These are phyloP conservation scores for Morpho helenor DNA, from an alignment of 2,888 invertebrate genomes.

Conservation along the genomic window DNA sequence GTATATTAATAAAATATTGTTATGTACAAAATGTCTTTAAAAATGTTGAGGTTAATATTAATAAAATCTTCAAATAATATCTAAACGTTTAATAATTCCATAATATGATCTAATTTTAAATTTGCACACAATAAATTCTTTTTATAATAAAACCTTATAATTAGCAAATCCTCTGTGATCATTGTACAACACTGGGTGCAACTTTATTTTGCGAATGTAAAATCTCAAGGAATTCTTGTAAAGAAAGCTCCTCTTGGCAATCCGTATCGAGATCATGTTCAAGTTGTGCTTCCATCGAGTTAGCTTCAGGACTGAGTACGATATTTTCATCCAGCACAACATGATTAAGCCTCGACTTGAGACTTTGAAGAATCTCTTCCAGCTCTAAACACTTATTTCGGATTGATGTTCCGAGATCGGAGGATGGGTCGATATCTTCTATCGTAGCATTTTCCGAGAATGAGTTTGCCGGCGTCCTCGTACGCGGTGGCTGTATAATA, in stretches of 20 bases:
- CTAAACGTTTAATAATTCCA: conserved; percentile 31
- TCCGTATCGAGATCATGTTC: conserved; percentile 75
- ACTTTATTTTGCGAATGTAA: conserved; percentile 71
- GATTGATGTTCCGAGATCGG: conserved; percentile 71
- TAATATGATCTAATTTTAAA: conserved; percentile 60
- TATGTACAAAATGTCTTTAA: too few species aligned
- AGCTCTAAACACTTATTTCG: conserved; percentile 73
- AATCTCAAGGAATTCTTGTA: conserved; percentile 72
- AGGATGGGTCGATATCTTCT: conserved; percentile 72
- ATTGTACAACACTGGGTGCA: conserved; percentile 56
- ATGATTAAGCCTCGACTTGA: conserved; percentile 72
- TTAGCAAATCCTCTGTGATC: conserved; percentile 39
- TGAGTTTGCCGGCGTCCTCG: conserved; percentile 69
- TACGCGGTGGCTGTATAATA: conserved; percentile 68
- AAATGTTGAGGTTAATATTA: too few species aligned
- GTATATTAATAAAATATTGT: neutral
- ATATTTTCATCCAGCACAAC: conserved; percentile 74
- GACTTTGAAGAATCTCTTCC: conserved; percentile 71
- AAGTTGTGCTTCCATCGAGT: conserved; percentile 69
- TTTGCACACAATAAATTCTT: conserved; percentile 69
- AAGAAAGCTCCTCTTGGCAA: conserved; percentile 72
- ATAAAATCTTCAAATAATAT: conserved; percentile 11
- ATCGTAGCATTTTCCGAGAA: conserved; percentile 65
- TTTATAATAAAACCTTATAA: conserved; percentile 39
- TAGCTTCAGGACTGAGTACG: conserved; percentile 70